Evolutionary conservation across 2,797 vertebrate genomes (phyloP).

Genomic region (Poecilia picta): DNA sequence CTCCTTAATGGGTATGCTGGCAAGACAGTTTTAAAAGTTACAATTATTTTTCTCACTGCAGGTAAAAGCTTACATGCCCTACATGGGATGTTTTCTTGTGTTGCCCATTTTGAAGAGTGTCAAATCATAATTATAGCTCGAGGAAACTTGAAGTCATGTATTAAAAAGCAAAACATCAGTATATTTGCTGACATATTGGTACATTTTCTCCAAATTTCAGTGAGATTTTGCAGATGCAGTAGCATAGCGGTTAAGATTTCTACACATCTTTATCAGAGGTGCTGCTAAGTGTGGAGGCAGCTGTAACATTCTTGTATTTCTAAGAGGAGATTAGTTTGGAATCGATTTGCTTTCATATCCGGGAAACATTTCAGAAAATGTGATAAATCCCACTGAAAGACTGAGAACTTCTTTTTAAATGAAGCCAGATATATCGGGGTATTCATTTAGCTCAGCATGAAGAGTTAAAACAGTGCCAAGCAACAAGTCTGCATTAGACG

Average conservation of each 20-base stretch:
- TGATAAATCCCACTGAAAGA: neutral
- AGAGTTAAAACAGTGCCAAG: neutral
- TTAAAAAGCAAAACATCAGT: neutral
- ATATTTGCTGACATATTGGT: neutral
- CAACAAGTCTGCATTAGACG: neutral
- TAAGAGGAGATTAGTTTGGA: slow-evolving; percentile 41
- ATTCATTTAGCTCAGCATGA: slow-evolving; percentile 4
- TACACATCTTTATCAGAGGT: neutral
- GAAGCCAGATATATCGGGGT: neutral
- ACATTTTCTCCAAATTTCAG: neutral
- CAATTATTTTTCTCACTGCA: neutral
- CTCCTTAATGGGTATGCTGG: neutral
- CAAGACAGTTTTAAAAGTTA: neutral
- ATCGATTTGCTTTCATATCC: slow-evolving; percentile 16
- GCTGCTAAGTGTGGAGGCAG: neutral
- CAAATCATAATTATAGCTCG: neutral
- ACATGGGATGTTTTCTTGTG: neutral
- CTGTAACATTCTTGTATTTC: neutral
- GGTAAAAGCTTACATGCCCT: neutral
- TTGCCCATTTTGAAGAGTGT: neutral
- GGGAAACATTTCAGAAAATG: slow-evolving; percentile 21
- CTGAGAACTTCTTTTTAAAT: neutral
- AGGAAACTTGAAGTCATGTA: neutral
- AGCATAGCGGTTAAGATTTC: neutral
- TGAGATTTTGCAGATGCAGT: neutral